Base-by-base conservation (phyloP, 2,888 invertebrate genomes). In the Tipula lateralis region DNA sequence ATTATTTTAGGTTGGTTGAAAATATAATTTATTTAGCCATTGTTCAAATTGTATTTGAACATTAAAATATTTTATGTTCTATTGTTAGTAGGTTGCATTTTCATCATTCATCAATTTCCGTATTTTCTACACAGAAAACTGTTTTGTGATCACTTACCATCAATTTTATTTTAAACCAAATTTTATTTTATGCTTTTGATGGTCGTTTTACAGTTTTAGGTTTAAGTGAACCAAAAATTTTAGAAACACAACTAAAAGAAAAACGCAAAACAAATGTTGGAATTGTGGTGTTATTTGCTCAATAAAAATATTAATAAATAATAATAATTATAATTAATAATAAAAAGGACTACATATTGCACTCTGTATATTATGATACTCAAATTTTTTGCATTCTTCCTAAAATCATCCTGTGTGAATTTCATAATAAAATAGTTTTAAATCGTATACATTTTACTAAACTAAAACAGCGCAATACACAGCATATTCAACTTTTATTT, bases 201-300 rank as follows among this genome's bases (percentile, higher is more conserved):
- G 44, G n/a, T 16, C 39, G 13, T 39, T 50, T 16, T 50, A n/a
- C n/a, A n/a, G n/a, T n/a, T n/a, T n/a, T n/a, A n/a, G n/a, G n/a
- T n/a, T n/a, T n/a, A n/a, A 50, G 44, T 5, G 6, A 50, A 50
- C 66, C 66, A 19, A 66, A n/a, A 66, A 24, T 66, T 7, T 24
- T 66, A 66, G 6, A 66, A 19, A 2, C 66, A 24, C 19, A 66
- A 12, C 66, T 9, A 44, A 44, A n/a, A 16, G 44, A 5, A 32
- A 32, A 32, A 32, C 7, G 7, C 4, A 32, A 44, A 44, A 16
- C 3, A 66, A 66, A 66, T 66, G 66, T 82, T 32, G 82, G 82
- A 82, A 82, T 30, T 82, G 82, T 82, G 82, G 82, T 82, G 82
- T 30, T 30, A 82, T 82, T 82, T 82, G 82, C 82, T 82, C 82